Conservation (phyloP, 92 coral and sea anemone species). For the Palythoa heliodiscus region DNA sequence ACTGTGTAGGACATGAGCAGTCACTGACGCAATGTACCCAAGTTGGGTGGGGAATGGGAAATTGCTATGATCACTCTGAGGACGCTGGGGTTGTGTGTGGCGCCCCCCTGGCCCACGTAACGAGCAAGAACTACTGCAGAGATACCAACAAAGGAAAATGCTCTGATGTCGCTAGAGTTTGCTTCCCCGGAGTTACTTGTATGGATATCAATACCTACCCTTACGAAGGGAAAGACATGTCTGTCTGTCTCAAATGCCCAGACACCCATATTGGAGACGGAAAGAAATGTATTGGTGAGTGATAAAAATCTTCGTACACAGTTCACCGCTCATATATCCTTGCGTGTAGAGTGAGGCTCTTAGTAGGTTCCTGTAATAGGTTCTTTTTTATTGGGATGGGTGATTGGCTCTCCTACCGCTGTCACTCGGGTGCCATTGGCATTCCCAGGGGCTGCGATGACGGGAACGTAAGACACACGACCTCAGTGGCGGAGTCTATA, state of each 20-base stretch:
- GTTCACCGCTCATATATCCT: too few species aligned
- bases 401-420: too few species aligned
- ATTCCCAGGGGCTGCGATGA: too few species aligned
- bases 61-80: conserved; percentile 70
- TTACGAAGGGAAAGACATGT: conserved; percentile 37
- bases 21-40: conserved; percentile 77
- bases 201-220: conserved; percentile 62
- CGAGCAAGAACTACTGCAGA: conserved; percentile 80
- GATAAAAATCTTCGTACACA: neutral
- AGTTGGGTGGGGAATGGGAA: conserved; percentile 81
- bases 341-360: too few species aligned
- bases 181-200: conserved; percentile 60
- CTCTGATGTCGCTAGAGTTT: neutral
- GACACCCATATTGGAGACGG: conserved; percentile 78
- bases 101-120: conserved; percentile 68
- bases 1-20: conserved; percentile 80
- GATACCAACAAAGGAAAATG: conserved; percentile 44
- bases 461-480: too few species aligned
- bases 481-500: too few species aligned
- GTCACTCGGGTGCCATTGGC: too few species aligned
- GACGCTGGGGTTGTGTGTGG: conserved; percentile 86
- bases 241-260: conserved; percentile 87
- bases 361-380: too few species aligned
- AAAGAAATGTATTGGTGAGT: conserved; percentile 72
- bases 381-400: too few species aligned